Conservation (phyloP, 2,797 vertebrate genomes). For the Podargus strigoides region DNA sequence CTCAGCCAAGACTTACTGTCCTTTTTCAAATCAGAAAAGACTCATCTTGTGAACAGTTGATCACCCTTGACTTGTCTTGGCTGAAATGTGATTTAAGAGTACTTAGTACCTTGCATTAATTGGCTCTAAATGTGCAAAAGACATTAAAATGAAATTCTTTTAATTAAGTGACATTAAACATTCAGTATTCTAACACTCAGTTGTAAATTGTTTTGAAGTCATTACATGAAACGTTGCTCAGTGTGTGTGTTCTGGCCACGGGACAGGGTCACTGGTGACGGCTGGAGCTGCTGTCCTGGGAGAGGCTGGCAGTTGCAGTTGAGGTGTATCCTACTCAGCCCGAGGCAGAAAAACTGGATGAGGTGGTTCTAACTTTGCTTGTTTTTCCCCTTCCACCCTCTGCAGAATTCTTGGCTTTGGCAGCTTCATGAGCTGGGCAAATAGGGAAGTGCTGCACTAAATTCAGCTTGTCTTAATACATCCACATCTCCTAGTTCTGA, state of each 20-base stretch:
- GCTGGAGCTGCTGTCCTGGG: constrained; percentile 20
- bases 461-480: background rate
- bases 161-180: constrained; percentile 31
- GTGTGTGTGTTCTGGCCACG: background rate
- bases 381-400: background rate
- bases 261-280: background rate
- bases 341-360: constrained; percentile 38
- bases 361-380: background rate
- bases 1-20: background rate
- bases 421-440: constrained; percentile 36
- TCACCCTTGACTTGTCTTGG: background rate
- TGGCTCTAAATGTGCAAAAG: background rate
- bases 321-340: constrained; percentile 11
- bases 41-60: background rate
- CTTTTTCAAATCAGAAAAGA: background rate
- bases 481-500: background rate
- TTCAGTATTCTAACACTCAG: background rate
- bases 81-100: background rate
- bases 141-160: constrained; percentile 5
- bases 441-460: constrained; percentile 44
- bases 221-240: background rate
- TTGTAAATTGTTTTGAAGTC: background rate
- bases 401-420: constrained; percentile 19
- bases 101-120: background rate
- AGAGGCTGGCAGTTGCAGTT: background rate